Conservation (phyloP, 1,140 invertebrate species). For the Drosophila pruinosa region DNA sequence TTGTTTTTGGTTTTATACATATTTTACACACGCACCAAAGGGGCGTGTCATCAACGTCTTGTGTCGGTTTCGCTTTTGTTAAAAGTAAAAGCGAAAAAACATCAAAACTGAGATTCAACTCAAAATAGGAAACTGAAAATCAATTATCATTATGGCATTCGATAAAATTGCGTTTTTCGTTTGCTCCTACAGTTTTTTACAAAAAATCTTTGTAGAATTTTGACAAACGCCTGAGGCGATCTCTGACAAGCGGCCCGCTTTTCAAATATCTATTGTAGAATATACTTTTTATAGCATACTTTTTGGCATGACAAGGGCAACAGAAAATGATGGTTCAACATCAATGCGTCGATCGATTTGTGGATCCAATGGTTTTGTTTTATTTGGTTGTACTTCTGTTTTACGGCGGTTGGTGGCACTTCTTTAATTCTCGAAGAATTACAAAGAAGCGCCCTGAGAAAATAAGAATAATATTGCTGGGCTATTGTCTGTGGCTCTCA, state of each 20-base stretch:
- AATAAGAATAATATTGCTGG: constrained; percentile 82
- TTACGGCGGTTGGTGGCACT: constrained; percentile 52
- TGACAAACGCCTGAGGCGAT: constrained; percentile 69
- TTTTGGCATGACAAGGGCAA: background rate
- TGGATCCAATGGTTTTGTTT: constrained; percentile 67
- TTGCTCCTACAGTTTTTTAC: constrained; percentile 81
- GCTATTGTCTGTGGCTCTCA: constrained; percentile 71
- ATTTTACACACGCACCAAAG: constrained; percentile 60
- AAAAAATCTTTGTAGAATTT: constrained; percentile 80
- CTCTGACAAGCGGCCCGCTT: constrained; percentile 24
- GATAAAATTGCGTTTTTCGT: constrained; percentile 82
- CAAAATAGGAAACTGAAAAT: constrained; percentile 28
- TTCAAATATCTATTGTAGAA: background rate
- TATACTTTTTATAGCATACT: background rate
- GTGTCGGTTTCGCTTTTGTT: constrained; percentile 41
- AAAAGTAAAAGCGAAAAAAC: constrained; percentile 45
- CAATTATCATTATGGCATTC: constrained; percentile 49
- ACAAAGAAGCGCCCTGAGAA: constrained; percentile 66
- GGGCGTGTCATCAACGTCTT: constrained; percentile 21
- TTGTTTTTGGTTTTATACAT: constrained; percentile 58
- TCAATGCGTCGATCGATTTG: constrained; percentile 34
- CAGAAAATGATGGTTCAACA: constrained; percentile 3
- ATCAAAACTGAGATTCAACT: constrained; percentile 24
- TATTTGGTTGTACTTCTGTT: constrained; percentile 74
- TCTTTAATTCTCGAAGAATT: constrained; percentile 69